A percentile compares a stretch with the other conserved stretches of the same genome.
phyloP scores from a whole-genome alignment of 2,113 vertebrate species.

The Gambusia holbrooki region DNA sequence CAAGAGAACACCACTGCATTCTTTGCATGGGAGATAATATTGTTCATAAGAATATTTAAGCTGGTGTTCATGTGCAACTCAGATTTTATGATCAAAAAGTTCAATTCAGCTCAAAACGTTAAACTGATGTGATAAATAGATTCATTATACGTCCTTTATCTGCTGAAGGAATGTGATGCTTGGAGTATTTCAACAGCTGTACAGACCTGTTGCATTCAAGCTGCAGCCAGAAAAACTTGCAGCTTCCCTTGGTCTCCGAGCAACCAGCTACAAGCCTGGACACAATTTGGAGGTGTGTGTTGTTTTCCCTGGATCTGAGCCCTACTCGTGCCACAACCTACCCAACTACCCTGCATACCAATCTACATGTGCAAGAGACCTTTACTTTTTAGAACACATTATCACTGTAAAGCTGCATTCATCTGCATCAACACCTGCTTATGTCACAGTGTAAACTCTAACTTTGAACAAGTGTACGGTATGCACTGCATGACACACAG shows the following conservation, averaged over 20 bases:
- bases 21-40: not conserved
- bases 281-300: not conserved
- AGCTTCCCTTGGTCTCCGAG: not conserved
- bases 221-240: not conserved
- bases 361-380: not conserved
- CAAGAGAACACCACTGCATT: not conserved
- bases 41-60: too few relatives aligned
- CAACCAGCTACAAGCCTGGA: not conserved
- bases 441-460: not conserved
- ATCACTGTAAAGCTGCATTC: not conserved
- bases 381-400: not conserved
- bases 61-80: not conserved
- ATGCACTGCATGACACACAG: slow-evolving; percentile 40
- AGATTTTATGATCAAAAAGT: not conserved
- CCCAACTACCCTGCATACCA: not conserved
- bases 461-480: slow-evolving; percentile 9
- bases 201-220: not conserved
- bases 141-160: not conserved
- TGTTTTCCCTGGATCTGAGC: not conserved
- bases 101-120: not conserved
- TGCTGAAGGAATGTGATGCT: not conserved
- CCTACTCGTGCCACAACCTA: not conserved
- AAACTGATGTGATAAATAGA: not conserved
- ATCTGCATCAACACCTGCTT: not conserved
- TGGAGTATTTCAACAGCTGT: not conserved